Evolutionary conservation across 92 coral and sea anemone genomes (phyloP), one percentile per base, ranked within the genome.

Genomic region (Montipora capitata): DNA sequence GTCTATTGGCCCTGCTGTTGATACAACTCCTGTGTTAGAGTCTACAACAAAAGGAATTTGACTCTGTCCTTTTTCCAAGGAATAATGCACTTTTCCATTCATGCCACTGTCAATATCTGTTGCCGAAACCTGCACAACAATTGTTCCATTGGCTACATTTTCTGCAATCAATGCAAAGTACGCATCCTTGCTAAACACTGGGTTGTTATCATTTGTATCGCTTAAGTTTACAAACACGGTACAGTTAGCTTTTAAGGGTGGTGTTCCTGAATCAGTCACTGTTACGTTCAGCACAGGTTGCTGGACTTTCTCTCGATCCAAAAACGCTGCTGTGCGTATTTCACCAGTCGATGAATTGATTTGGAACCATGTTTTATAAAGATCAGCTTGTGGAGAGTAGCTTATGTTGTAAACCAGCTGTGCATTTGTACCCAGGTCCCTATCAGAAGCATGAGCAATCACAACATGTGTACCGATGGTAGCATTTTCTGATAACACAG

Each of bases 121-220:
- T 2, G 99, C 99, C 65, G 64, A 85, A 59, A 98, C 94, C 64
- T 91, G 94, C 2, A 81, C 43, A 51, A 98, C 94, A 48, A 3
- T 9, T 4, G 79, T 86, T 7, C 92, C 89, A 49, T 84, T 81
- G 7, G 87, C 80, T 14, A 89, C 69, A 78, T 94, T 94, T 82
- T 98, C 99, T 58, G 44, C 43, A 40, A 98, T 91, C 7, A 77
- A 59, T 39, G 92, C 92, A 80, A 67, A 49, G 80, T 98, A 98
- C 11, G 79, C 54, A 71, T 73, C 76, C 68, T 84, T 92, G 76
- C 88, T 92, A 82, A 98, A 98, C 77, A 64, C 56, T 59, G 99
- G 99, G 63, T 87, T 83, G 89, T 98, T 98, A 78, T 98, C 99
- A 70, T 98, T 98, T 43, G 85, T 79, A 78, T 98, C 99, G 66